Conservation (phyloP, 2,888 invertebrate genomes). For the Ormyrus thymus region DNA sequence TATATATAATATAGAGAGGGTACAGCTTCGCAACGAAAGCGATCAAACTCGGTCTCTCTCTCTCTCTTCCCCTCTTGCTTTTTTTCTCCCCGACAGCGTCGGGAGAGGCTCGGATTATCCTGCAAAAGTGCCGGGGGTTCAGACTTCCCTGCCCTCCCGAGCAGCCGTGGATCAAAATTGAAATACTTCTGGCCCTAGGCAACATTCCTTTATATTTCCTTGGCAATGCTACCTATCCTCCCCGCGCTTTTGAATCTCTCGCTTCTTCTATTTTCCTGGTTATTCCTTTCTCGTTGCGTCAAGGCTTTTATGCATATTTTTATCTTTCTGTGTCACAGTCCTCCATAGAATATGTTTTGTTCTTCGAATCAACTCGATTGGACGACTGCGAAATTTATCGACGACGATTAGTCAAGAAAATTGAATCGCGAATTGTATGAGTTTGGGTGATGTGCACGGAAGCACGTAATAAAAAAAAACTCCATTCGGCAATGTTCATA, state of each 20-base stretch:
- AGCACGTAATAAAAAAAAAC: too few species aligned
- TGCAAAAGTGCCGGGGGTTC: conserved; percentile 11
- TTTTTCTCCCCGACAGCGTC: background rate
- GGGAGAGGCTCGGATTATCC: conserved; percentile 25
- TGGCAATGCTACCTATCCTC: background rate
- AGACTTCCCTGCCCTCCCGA: conserved; percentile 14
- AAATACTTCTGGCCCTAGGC: conserved; percentile 43
- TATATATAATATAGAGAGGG: background rate
- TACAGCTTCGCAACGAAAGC: conserved; percentile 10
- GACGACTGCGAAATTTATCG: too few species aligned
- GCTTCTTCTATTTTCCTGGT: background rate
- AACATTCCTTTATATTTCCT: conserved; percentile 27
- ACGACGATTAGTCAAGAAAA: too few species aligned
- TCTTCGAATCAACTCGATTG: too few species aligned
- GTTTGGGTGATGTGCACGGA: too few species aligned
- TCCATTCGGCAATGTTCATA: too few species aligned
- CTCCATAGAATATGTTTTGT: too few species aligned
- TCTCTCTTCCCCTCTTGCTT: background rate
- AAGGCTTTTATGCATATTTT: too few species aligned
- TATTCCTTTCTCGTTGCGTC: background rate
- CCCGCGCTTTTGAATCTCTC: background rate
- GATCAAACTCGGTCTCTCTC: conserved; percentile 21
- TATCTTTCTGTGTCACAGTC: too few species aligned
- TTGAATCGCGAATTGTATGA: too few species aligned
- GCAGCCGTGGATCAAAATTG: conserved; percentile 42